Conservation (phyloP, 2,113 vertebrate genomes). For the Corydoras maculifer region DNA sequence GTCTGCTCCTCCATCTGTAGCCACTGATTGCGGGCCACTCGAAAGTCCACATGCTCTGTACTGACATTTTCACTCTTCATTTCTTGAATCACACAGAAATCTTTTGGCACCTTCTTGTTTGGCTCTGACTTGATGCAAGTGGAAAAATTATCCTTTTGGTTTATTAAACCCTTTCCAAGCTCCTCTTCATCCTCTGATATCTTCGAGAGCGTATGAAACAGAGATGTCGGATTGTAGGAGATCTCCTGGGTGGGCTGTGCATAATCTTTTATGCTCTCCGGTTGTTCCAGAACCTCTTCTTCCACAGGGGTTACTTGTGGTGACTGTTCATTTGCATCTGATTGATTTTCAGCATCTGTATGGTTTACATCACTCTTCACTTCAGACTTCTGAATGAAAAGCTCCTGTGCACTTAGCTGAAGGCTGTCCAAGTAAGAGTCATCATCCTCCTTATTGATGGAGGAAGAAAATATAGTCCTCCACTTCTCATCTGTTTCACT, state of each 20-base stretch:
- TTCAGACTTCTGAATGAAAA: conserved; percentile 66
- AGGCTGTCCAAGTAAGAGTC: conserved; percentile 69
- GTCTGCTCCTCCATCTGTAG: conserved; percentile 69
- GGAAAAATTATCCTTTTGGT: conserved; percentile 36
- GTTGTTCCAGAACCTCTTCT: conserved; percentile 59
- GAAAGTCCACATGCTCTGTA: conserved; percentile 71
- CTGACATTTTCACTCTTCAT: conserved; percentile 69
- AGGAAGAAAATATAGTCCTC: conserved; percentile 71
- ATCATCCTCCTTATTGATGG: conserved; percentile 72
- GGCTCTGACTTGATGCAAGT: conserved; percentile 44
- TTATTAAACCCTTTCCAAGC: conserved; percentile 50
- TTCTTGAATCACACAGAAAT: conserved; percentile 73
- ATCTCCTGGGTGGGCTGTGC: conserved; percentile 52
- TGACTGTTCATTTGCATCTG: conserved; percentile 38
- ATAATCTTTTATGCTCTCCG: conserved; percentile 40
- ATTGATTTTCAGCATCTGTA: conserved; percentile 29
- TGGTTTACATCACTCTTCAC: conserved; percentile 37
- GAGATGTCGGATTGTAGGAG: conserved; percentile 51
- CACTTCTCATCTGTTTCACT: conserved; percentile 66
- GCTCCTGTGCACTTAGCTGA: conserved; percentile 65
- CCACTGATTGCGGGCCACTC: conserved; percentile 69
- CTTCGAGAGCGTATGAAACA: conserved; percentile 61
- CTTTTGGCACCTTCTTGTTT: conserved; percentile 66
- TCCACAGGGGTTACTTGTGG: conserved; percentile 44
- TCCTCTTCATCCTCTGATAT: conserved; percentile 66